These are phyloP conservation scores for Lepidotrigona ventralis DNA, from an alignment of 1,140 invertebrate species.

Conservation along the genomic window DNA sequence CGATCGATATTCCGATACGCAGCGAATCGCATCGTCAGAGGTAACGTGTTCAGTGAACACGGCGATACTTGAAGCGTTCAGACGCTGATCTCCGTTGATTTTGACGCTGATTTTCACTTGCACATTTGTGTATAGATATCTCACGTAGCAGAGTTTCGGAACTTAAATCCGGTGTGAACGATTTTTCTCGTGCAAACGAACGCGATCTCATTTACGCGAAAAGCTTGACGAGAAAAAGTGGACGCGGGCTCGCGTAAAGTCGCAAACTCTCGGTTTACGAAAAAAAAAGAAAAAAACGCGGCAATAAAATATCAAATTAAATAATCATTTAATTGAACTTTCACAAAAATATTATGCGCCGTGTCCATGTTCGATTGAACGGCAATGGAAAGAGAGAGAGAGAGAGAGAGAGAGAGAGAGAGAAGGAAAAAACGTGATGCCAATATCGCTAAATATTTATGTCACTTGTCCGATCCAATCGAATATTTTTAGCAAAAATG, in stretches of 20 bases:
- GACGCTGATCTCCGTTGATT: not conserved
- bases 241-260: too few relatives aligned
- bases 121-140: too few relatives aligned
- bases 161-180: not conserved
- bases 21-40: not conserved
- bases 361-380: not conserved
- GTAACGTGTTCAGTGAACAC: not conserved
- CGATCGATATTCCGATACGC: slow-evolving; percentile 6
- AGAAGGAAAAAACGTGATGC: not conserved
- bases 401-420: too few relatives aligned
- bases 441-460: not conserved
- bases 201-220: not conserved
- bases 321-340: not conserved
- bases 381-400: not conserved
- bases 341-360: not conserved
- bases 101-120: not conserved
- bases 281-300: too few relatives aligned
- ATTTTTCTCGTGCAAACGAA: not conserved
- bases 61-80: not conserved
- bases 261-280: not conserved
- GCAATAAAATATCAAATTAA: not conserved
- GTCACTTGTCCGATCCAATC: not conserved
- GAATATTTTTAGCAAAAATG: not conserved
- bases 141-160: not conserved
- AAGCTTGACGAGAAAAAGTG: not conserved